These are phyloP conservation scores for Eilema sororculum DNA, from an alignment of 2,888 invertebrate species.

Conservation along the genomic window DNA sequence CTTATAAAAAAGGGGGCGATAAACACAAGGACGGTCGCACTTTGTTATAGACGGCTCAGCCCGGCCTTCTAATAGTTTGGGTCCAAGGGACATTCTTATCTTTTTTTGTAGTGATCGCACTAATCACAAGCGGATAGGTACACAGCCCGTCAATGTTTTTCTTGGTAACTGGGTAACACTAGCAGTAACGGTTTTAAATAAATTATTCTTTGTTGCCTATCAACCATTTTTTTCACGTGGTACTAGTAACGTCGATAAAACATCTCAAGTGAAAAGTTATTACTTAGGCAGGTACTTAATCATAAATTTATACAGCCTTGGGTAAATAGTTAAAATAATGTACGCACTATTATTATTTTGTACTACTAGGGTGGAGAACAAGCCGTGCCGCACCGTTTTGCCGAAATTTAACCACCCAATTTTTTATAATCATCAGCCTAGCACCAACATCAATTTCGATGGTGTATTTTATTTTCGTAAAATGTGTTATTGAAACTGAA, in stretches of 20 bases:
- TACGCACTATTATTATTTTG: neutral
- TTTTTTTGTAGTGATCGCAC: slow-evolving; percentile 30
- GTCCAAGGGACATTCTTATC: slow-evolving; percentile 37
- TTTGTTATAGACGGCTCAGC: slow-evolving; percentile 26
- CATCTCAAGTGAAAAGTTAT: neutral
- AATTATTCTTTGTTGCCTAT: neutral
- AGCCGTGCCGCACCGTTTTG: no score
- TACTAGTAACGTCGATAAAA: no score
- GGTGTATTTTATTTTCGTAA: no score
- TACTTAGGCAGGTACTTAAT: neutral
- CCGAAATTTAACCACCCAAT: no score
- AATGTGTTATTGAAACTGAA: no score
- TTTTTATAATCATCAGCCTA: no score
- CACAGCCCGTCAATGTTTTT: slow-evolving; percentile 8
- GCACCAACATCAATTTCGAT: no score
- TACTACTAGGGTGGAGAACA: no score
- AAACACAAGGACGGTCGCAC: slow-evolving; percentile 20
- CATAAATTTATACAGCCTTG: neutral
- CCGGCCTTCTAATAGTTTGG: slow-evolving; percentile 21
- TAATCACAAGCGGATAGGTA: neutral
- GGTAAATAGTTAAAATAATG: neutral
- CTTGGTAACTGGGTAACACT: slow-evolving; percentile 15
- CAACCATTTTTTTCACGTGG: neutral
- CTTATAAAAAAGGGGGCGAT: slow-evolving; percentile 40
- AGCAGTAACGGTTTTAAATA: slow-evolving; percentile 8